These are phyloP conservation scores for Zaprionus davidi DNA, from an alignment of 1,140 invertebrate species.

Conservation along the genomic window DNA sequence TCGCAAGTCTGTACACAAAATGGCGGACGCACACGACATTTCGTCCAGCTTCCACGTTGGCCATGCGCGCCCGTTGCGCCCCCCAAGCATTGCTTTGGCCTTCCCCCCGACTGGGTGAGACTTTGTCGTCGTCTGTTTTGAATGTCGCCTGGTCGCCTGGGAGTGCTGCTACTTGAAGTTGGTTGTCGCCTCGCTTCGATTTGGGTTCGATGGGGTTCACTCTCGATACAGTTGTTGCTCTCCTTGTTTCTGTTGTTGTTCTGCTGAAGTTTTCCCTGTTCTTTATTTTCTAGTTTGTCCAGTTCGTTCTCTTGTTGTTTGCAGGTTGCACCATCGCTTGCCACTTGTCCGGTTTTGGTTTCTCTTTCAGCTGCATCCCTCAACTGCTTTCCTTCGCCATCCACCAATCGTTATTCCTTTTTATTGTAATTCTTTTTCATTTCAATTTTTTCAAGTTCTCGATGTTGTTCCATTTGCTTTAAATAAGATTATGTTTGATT, in stretches of 20 bases:
- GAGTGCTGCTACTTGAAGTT: conserved; percentile 29
- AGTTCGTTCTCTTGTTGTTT: conserved; percentile 23
- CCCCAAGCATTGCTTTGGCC: background rate
- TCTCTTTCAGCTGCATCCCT: background rate
- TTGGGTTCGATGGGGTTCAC: conserved; percentile 7
- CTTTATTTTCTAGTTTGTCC: background rate
- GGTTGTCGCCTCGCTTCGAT: conserved; percentile 40
- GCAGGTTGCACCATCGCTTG: conserved; percentile 22
- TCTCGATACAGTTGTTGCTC: conserved; percentile 1
- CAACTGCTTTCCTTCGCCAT: background rate
- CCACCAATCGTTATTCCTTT: conserved; percentile 2
- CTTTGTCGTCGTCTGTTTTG: conserved; percentile 49
- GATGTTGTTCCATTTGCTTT: conserved; percentile 17
- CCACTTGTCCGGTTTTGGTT: conserved; percentile 31
- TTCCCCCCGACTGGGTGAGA: conserved; percentile 10
- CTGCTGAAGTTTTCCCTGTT: background rate
- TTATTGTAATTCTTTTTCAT: conserved; percentile 19
- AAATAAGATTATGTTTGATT: conserved; percentile 66
- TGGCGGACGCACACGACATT: conserved; percentile 61
- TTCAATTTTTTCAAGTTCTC: conserved; percentile 21
- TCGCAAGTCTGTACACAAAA: conserved; percentile 63
- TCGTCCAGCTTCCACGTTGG: conserved; percentile 56
- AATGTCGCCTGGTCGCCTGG: conserved; percentile 33
- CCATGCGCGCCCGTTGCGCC: conserved; percentile 68
- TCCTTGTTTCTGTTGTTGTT: conserved; percentile 16